A percentile compares a stretch with the other conserved stretches of the same genome.
Evolutionary conservation across 2,888 invertebrate species (phyloP).

Genomic region (Spodoptera littoralis): DNA sequence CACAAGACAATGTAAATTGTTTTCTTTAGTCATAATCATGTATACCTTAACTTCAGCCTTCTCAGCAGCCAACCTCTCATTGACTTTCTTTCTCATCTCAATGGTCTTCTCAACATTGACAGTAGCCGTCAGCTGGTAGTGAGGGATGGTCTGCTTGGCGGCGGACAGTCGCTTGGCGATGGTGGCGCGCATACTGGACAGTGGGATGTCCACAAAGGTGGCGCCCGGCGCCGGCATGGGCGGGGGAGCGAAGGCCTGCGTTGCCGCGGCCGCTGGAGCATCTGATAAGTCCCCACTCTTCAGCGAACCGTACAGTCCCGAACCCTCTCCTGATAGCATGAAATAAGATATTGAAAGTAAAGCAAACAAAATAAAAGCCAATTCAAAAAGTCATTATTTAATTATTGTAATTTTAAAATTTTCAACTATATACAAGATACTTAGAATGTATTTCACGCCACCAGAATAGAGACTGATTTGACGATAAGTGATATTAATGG

Average conservation of each 20-base stretch:
- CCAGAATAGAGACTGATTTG: slow-evolving; percentile 28
- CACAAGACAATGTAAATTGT: not conserved
- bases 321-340: slow-evolving; percentile 89
- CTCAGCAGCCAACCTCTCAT: slow-evolving; percentile 93
- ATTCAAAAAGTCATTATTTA: not conserved
- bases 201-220: slow-evolving; percentile 93
- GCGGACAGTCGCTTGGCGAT: slow-evolving; percentile 96
- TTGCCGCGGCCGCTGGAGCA: slow-evolving; percentile 54
- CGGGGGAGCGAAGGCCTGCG: slow-evolving; percentile 54
- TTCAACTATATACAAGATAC: not conserved
- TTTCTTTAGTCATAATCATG: too few relatives aligned
- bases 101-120: slow-evolving; percentile 95
- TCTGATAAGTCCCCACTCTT: slow-evolving; percentile 93
- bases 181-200: slow-evolving; percentile 94
- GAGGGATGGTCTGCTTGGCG: slow-evolving; percentile 98
- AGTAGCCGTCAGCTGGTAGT: slow-evolving; percentile 97
- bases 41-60: slow-evolving; percentile 90
- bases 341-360: slow-evolving; percentile 43
- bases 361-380: not conserved
- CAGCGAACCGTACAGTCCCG: slow-evolving; percentile 95
- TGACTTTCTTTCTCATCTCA: slow-evolving; percentile 93
- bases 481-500: not conserved
- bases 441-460: slow-evolving; percentile 37
- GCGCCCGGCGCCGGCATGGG: slow-evolving; percentile 83
- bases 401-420: not conserved